A percentile compares a stretch with the other conserved stretches of the same genome.
phyloP scores from a whole-genome alignment of 1,140 invertebrate genomes.

The Chrysomallon squamiferum region DNA sequence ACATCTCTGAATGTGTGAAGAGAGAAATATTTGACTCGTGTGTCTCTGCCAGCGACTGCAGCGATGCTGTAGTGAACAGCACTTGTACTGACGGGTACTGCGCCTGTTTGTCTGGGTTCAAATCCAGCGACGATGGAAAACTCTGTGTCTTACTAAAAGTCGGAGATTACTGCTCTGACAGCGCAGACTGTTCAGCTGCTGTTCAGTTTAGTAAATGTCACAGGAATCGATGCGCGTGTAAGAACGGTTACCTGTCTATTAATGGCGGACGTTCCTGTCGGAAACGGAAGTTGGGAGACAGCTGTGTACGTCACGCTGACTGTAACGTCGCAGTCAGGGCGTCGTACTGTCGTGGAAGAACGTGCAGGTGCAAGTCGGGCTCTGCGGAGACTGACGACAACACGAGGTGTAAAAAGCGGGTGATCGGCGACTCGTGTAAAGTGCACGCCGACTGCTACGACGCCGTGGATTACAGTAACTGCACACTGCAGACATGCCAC shows the following conservation, averaged over 20 bases:
- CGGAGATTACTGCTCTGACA: conserved; percentile 13
- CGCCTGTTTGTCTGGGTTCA: conserved; percentile 15
- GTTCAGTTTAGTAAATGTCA: conserved; percentile 16
- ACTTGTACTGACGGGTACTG: conserved; percentile 14
- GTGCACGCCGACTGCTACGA: conserved; percentile 21
- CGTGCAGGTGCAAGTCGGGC: conserved; percentile 19
- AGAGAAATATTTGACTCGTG: conserved; percentile 2
- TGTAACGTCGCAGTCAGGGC: conserved; percentile 20
- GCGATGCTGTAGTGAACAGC: conserved; percentile 16
- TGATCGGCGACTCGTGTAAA: conserved; percentile 17
- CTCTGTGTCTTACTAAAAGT: conserved; percentile 11
- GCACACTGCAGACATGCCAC: conserved; percentile 11
- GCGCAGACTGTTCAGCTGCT: conserved; percentile 18
- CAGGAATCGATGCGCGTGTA: conserved; percentile 12
- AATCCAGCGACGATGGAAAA: not conserved
- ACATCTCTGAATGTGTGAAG: not conserved
- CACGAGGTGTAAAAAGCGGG: conserved; percentile 2
- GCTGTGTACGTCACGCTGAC: conserved; percentile 17
- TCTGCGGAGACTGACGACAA: conserved; percentile 4
- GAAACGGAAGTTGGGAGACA: conserved; percentile 20
- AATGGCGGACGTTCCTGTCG: conserved; percentile 7
- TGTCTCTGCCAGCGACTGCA: conserved; percentile 12
- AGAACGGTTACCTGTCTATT: conserved; percentile 13
- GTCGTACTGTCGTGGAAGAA: conserved; percentile 14
- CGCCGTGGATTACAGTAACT: conserved; percentile 27